Base-by-base conservation (phyloP, 2,113 vertebrate genomes). In the Microcebus murinus region DNA sequence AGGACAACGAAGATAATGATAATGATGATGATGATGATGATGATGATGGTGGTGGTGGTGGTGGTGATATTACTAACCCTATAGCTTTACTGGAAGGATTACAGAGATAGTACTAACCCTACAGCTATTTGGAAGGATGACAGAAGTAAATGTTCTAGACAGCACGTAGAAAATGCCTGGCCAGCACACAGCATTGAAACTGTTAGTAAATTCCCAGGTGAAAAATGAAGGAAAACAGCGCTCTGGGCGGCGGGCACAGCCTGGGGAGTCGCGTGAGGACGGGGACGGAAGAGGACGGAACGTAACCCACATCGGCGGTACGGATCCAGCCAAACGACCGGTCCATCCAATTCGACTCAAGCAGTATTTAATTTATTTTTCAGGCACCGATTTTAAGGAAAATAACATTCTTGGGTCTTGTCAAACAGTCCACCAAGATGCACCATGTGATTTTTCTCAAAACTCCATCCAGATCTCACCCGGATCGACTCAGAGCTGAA, bases 11-110 rank as follows among this genome's bases (percentile, higher is more conserved):
- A 15, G 4, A 21, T 34, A 8, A 8, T 45, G 11, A 45, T 34
- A 29, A 31, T 36, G 20, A 65, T 0, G 73, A 50, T 52, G 27
- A 21, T n/a, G 12, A 12, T 48, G 12, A 45, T 34, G 34, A 34
- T 39, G 21, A 48, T 0, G 73, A 55, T 17, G 27, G 31, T 0
- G 21, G 39, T 0, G 73, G 18, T 18, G 27, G 25, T 39, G 21
- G 48, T 0, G 73, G 18, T 18, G 27, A 48, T 0, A 25, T 3
- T 10, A 25, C n/a, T 2, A 6, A 1, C 42, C 29, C n/a, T 23
- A 13, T 3, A 29, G 25, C 25, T 76, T 39, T 21, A 12, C 15
- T 29, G 57, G 50, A 11, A 74, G 67, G 27, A 31, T 21, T 31
- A 11, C 8, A 20, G 7, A 50, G 27, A 52, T 0, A n/a, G 6